Conservation (phyloP, 2,113 vertebrate species). For the Cacatua alba region DNA sequence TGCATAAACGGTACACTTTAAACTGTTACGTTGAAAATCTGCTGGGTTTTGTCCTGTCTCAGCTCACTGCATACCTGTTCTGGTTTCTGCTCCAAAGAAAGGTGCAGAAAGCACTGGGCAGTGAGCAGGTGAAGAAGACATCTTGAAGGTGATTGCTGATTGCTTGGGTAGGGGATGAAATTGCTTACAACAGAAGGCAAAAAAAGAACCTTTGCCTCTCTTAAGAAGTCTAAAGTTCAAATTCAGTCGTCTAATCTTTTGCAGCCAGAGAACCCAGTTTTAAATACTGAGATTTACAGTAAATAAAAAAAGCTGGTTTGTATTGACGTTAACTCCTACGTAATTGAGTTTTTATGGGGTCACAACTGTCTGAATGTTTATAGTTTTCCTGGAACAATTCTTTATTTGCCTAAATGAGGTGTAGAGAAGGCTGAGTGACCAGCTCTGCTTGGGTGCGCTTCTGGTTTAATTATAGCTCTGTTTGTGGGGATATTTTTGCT, state of each 20-base stretch:
- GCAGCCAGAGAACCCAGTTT: not conserved
- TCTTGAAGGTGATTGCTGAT: not conserved
- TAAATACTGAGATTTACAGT: conserved; percentile 41
- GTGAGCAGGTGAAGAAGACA: not conserved
- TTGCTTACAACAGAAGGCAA: not conserved
- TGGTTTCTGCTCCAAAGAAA: not conserved
- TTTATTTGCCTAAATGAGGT: conserved; percentile 58
- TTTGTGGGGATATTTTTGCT: conserved; percentile 14
- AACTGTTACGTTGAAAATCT: not conserved
- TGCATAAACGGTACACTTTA: not conserved
- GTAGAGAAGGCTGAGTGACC: conserved; percentile 37
- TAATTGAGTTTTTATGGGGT: conserved; percentile 68
- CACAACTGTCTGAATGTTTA: conserved; percentile 50
- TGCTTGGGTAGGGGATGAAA: not conserved
- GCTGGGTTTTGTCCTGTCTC: not conserved
- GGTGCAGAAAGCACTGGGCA: not conserved
- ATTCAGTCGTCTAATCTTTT: not conserved
- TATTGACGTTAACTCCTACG: conserved; percentile 61
- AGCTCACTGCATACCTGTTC: not conserved
- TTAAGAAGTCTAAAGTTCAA: conserved; percentile 28
- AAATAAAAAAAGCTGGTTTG: conserved; percentile 63
- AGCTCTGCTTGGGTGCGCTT: conserved; percentile 27
- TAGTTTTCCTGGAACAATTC: conserved; percentile 51
- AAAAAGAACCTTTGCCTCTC: not conserved
- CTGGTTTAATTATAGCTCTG: conserved; percentile 53